Percentiles rank a stretch among this genome's conserved stretches.
phyloP scores from a whole-genome alignment of 2,888 invertebrate species.

The Lithophane leautieri region DNA sequence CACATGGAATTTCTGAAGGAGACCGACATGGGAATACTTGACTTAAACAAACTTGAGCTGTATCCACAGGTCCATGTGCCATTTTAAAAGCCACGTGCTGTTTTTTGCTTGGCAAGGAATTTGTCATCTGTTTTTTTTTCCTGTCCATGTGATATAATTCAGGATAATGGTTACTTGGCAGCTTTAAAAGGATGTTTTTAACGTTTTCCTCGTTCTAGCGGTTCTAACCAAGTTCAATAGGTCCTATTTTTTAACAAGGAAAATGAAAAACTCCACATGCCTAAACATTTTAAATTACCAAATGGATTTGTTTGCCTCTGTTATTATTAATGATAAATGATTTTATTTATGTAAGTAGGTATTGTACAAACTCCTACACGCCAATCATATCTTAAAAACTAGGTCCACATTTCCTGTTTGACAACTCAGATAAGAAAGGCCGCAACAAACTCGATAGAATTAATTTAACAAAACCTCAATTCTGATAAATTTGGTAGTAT shows the following conservation, averaged over 20 bases:
- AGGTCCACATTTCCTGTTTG: not conserved
- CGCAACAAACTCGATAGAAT: not conserved
- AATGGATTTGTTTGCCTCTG: not conserved
- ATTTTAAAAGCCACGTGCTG: not conserved
- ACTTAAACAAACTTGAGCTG: not conserved
- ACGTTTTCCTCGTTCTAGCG: not conserved
- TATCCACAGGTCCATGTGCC: no score
- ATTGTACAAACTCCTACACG: not conserved
- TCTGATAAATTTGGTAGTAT: not conserved
- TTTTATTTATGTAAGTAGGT: not conserved
- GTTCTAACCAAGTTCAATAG: not conserved
- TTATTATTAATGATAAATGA: not conserved
- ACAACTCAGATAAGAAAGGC: not conserved
- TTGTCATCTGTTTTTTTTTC: not conserved
- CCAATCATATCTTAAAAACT: not conserved
- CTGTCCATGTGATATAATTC: not conserved
- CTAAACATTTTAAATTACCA: not conserved
- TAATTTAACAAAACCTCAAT: not conserved
- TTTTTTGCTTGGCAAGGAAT: not conserved
- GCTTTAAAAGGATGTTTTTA: not conserved
- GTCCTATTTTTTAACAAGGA: not conserved
- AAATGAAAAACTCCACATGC: not conserved
- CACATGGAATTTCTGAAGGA: not conserved
- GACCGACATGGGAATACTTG: not conserved
- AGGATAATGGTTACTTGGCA: not conserved